Evolutionary conservation across 2,888 invertebrate species (phyloP), one percentile per base, ranked within the genome.

Genomic region (Agonopterix heracliana): DNA sequence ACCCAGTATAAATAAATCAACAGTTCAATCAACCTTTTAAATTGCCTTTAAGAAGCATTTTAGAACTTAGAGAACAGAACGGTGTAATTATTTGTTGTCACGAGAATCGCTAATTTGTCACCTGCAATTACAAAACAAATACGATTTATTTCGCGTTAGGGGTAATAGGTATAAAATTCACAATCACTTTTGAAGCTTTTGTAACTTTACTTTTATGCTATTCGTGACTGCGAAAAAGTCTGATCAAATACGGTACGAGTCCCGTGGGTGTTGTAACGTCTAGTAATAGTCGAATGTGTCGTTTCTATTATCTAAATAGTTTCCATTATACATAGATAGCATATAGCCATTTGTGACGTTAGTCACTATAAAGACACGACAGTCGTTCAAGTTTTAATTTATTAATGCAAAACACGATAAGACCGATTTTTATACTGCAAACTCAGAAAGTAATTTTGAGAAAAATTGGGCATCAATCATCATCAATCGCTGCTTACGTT

Each of bases 391-490:
- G 41, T 13, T 14, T 26, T 51, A 40, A 51, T 48, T 50, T 51
- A 51, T 48, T 48, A 51, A 43, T 51, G 48, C 45, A 44, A 36
- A 38, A 41, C 47, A 44, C 46, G 49, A 49, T 49, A 49, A 49
- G 34, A 46, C 13, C 47, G 43, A 26, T 34, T 48, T 46, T 35
- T 14, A 35, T 47, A 45, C 17, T 44, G 48, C 45, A 49, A 47
- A 42, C 42, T 41, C 8, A 1, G 9, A 34, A 10, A 41, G 13
- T 9, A 34, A 10, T 46, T 50, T 47, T 35, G 34, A 49, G 26
- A 38, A 57, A 46, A 53, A 41, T 43, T 44, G 54, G 55, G 54
- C 60, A 60, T 65, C 64, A 65, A 70, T 71, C 69, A 62, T 60
- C 64, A 57, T 68, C 60, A 67, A 62, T 66, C 46, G 47, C 50